Evolutionary conservation across 2,888 invertebrate genomes (phyloP).

Genomic region (Drosophila mimetica): DNA sequence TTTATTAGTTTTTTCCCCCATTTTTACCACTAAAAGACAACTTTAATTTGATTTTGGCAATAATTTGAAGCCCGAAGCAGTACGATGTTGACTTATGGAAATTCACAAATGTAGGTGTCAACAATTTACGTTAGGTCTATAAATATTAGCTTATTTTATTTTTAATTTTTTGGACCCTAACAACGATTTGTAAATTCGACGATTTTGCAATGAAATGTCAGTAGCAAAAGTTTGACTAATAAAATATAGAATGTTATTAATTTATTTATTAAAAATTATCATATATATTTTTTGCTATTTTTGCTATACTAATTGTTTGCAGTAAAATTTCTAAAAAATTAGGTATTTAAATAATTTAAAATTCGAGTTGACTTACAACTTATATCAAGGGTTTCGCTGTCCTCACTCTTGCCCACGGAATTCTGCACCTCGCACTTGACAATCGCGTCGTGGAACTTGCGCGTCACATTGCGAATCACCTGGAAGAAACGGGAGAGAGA

Average conservation of each 20-base stretch:
- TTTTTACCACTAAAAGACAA: neutral
- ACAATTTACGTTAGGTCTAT: neutral
- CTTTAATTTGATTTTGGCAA: constrained; percentile 1
- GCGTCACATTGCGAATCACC: constrained; percentile 91
- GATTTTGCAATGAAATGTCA: neutral
- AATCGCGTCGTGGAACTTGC: constrained; percentile 93
- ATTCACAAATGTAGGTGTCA: constrained; percentile 5
- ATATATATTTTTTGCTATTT: no score
- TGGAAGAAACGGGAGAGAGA: constrained; percentile 61
- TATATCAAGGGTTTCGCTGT: constrained; percentile 93
- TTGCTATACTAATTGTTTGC: no score
- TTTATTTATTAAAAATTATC: no score
- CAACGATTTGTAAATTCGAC: neutral
- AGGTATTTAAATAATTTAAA: neutral
- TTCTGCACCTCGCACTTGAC: constrained; percentile 97
- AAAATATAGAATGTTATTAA: no score
- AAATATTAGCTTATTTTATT: neutral
- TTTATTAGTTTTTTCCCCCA: neutral
- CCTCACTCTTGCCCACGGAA: constrained; percentile 95
- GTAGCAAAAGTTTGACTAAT: neutral
- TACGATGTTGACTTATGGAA: constrained; percentile 3
- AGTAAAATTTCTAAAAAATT: neutral
- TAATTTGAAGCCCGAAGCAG: neutral
- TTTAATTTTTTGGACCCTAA: neutral
- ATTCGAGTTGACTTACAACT: constrained; percentile 90